Conservation (phyloP, 2,113 vertebrate species). For the Perca fluviatilis region DNA sequence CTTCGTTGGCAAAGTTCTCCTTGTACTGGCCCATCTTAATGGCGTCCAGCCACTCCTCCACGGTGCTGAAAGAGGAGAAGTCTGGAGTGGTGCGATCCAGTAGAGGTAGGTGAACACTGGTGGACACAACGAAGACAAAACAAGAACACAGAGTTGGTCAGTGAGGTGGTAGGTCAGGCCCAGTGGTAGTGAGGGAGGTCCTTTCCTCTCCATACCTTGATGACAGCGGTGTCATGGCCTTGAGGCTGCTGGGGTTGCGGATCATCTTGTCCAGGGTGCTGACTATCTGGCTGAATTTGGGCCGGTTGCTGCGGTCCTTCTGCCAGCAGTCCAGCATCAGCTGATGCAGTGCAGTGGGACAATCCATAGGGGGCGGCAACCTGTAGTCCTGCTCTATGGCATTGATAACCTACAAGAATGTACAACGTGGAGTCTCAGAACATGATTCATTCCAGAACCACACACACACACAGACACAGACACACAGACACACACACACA, state of each 20-base stretch:
- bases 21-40: constrained; percentile 99
- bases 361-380: constrained; percentile 95
- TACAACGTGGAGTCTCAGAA: neutral
- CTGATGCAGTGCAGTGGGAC: constrained; percentile 93
- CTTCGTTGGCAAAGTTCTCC: constrained; percentile 92
- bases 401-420: constrained; percentile 90
- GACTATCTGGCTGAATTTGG: constrained; percentile 95
- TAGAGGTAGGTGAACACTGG: constrained; percentile 93
- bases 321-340: constrained; percentile 99
- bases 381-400: constrained; percentile 97
- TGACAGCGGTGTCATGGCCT: constrained; percentile 93
- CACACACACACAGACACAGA: too few species aligned
- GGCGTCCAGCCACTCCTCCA: constrained; percentile 97
- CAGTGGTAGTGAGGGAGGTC: neutral
- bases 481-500: too few species aligned
- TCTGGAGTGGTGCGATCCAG: constrained; percentile 95
- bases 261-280: constrained; percentile 98
- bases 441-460: neutral
- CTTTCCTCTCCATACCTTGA: constrained; percentile 85
- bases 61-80: constrained; percentile 94
- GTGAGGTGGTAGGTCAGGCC: neutral
- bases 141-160: neutral
- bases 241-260: constrained; percentile 94
- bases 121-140: constrained; percentile 16
- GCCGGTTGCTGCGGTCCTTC: constrained; percentile 95